Evolutionary conservation across 2,888 invertebrate species (phyloP), one percentile per base, ranked within the genome.

Genomic region (Pristionchus arcanus): DNA sequence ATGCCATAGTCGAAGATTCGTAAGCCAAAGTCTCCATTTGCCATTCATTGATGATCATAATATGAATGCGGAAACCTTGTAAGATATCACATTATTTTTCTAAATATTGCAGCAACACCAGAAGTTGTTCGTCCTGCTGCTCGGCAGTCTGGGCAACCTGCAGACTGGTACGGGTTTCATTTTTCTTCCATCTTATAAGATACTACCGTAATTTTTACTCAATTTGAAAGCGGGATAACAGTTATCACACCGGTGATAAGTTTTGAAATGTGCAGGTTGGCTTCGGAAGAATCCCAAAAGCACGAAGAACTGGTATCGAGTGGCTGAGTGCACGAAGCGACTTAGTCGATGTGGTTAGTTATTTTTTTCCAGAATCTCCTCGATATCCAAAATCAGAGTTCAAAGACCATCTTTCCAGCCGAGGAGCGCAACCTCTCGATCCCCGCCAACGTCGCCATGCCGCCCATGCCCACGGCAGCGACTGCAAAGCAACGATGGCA

Each of bases 261-360:
- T n/a, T 98, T 98, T 42, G 4, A 37, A 5, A 19, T 53, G 53
- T 28, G 71, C 71, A 81, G 81, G 83, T 16, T 90, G 91, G 89
- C 88, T 91, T 37, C 87, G 90, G 49, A 90, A 85, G 83, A 89
- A 91, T n/a, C 87, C 92, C 31, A 91, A 90, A 71, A 68, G 90
- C 59, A 90, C 90, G 19, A 91, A 91, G 77, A 94, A 94, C 88
- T 95, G 95, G 95, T 94, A 95, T 89, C 90, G 94, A 31, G 93
- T 95, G 19, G 92, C 93, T 2, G 94, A 95, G 88, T 95, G 94
- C 90, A 92, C 92, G 63, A 94, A 94, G 90, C 87, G 94, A 31
- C 90, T 95, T 86, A 92, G 91, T 21, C 93, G 92, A 92, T 93
- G 93, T 90, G 92, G 92, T 92, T 16, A 68, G 90, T 89, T 71